Conservation (phyloP, 2,113 vertebrate species). For the Indicator indicator region DNA sequence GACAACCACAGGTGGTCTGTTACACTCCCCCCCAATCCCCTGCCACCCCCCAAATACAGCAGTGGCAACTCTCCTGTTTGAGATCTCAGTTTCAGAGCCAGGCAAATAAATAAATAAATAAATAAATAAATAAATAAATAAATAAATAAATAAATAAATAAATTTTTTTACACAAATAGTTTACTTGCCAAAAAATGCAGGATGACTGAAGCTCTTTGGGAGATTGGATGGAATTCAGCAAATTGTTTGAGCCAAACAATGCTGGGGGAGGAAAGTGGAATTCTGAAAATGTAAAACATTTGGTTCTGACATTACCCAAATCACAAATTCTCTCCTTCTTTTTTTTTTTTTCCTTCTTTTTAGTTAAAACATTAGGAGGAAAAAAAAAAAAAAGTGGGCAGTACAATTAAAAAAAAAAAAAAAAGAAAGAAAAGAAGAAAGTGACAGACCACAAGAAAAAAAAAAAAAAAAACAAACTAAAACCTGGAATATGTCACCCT, state of each 20-base stretch:
- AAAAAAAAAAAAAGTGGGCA: not conserved
- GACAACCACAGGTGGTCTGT: not conserved
- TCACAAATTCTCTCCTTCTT: conserved; percentile 19
- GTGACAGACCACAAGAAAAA: conserved; percentile 17
- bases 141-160: no score
- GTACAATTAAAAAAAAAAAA: not conserved
- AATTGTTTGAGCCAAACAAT: conserved; percentile 55
- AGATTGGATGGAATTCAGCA: conserved; percentile 43
- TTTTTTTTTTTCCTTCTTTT: conserved; percentile 25
- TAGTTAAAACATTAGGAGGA: not conserved
- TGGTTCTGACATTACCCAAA: conserved; percentile 24
- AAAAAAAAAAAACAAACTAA: no score
- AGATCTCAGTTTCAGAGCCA: not conserved
- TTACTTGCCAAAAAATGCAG: conserved; percentile 34
- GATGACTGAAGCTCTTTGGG: conserved; percentile 3
- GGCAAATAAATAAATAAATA: not conserved
- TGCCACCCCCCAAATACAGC: not conserved
- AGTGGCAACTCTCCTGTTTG: not conserved
- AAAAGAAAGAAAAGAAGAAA: not conserved
- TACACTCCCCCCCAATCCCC: not conserved
- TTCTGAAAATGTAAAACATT: conserved; percentile 67
- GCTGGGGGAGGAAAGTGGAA: conserved; percentile 40
- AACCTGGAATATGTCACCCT: conserved; percentile 42
- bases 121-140: not conserved
- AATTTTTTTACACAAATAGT: not conserved